Conservation (phyloP, 2,888 invertebrate species). For the Blastobasis adustella region DNA sequence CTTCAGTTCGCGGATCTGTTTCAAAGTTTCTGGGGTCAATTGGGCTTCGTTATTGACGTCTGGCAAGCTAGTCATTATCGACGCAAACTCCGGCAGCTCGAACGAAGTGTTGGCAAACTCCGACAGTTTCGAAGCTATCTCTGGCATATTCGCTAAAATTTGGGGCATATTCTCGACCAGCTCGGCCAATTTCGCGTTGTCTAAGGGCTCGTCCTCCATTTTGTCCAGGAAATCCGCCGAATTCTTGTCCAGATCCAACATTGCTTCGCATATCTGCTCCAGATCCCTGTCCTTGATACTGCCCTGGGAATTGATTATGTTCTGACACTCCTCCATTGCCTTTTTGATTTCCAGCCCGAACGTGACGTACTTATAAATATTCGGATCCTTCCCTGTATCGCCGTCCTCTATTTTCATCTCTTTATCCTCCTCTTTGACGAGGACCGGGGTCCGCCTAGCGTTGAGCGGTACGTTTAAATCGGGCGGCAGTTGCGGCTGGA, state of each 20-base stretch:
- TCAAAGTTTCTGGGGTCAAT: slow-evolving; percentile 61
- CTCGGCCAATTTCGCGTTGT: slow-evolving; percentile 51
- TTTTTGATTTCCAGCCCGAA: slow-evolving; percentile 64
- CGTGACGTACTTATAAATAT: slow-evolving; percentile 53
- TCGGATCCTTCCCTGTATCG: slow-evolving; percentile 36
- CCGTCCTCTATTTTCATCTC: slow-evolving; percentile 11
- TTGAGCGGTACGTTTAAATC: slow-evolving; percentile 45
- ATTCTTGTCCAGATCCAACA: slow-evolving; percentile 59
- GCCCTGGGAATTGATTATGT: slow-evolving; percentile 60
- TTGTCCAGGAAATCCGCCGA: slow-evolving; percentile 53
- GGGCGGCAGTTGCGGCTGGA: slow-evolving; percentile 28
- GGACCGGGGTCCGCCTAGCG: slow-evolving; percentile 33
- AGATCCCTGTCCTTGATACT: slow-evolving; percentile 40
- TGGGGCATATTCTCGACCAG: slow-evolving; percentile 63
- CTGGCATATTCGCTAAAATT: slow-evolving; percentile 62
- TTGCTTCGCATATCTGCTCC: slow-evolving; percentile 59
- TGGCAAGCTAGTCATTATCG: slow-evolving; percentile 54
- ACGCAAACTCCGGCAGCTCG: slow-evolving; percentile 59
- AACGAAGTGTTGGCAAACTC: slow-evolving; percentile 55
- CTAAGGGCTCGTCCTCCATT: slow-evolving; percentile 45
- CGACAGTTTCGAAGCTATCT: slow-evolving; percentile 50
- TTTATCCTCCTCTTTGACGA: slow-evolving; percentile 30
- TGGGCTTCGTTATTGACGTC: slow-evolving; percentile 57
- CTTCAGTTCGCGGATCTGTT: slow-evolving; percentile 63
- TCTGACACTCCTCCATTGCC: slow-evolving; percentile 66